Evolutionary conservation across 2,888 invertebrate species (phyloP), one percentile per base, ranked within the genome.

Genomic region (Apamea sordens): DNA sequence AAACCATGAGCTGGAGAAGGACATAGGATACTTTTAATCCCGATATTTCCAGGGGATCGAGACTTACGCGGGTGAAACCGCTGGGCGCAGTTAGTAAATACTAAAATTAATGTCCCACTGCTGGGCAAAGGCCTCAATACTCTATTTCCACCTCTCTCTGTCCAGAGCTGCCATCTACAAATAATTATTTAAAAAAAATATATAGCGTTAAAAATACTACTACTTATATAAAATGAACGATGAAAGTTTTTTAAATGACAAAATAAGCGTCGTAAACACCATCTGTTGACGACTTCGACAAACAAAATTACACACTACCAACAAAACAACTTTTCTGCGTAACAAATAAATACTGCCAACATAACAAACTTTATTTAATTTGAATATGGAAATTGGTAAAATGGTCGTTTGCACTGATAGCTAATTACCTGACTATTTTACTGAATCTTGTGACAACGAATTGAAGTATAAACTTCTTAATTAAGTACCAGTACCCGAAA

Each of bases 311-410:
- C 8, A 24, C 47, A 32, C 71, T 75, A 64, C 80, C 84, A 84
- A 84, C 84, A 18, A 15, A 47, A 65, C 61, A 47, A 61, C 28
- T 47, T 36, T 56, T 32, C 50, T 36, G 24, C 56, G n/a, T 64
- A 53, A 65, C 36, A 53, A 74, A 64, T 61, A 63, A 67, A 7
- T 36, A 85, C 65, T 85, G 73, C 84, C 84, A 84, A 86, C 82
- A 75, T 78, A 76, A 78, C 18, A 59, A 13, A 63, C 15, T 15
- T 41, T 24, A 28, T 44, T n/a, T 5, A 50, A 85, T 77, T 80
- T 6, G 36, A 71, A 64, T 67, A 70, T 74, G 73, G 56, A 67
- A 77, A 77, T 84, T 36, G n/a, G 47, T 41, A 63, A 65, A 76
- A 15, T 47, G 79, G 67, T 84, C 53, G 64, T 73, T 79, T 50